Conservation (phyloP, 2,888 invertebrate genomes). For the Nomada lathburiana region DNA sequence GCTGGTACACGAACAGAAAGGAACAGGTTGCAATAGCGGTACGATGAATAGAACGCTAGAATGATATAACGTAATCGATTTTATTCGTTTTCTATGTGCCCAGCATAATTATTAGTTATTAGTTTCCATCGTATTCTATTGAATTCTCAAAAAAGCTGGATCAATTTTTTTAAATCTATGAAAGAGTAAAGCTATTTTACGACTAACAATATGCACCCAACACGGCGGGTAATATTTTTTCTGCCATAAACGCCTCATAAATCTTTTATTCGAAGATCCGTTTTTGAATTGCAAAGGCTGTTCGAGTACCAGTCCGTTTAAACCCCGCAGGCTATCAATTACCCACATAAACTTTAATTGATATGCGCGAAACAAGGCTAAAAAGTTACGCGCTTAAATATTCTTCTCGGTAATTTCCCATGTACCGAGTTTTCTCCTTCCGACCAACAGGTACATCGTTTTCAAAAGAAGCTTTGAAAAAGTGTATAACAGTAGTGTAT, state of each 20-base stretch:
- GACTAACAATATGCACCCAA: neutral
- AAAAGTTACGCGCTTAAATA: neutral
- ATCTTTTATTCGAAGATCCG: conserved; percentile 43
- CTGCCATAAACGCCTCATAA: conserved; percentile 30
- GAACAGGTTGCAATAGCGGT: neutral
- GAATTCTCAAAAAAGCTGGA: no score
- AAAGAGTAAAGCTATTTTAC: neutral
- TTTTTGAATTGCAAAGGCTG: conserved; percentile 39
- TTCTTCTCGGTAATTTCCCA: neutral
- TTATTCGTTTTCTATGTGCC: no score
- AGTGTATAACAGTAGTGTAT: no score
- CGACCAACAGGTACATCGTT: no score
- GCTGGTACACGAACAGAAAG: neutral
- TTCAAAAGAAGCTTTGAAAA: no score
- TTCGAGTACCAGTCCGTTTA: conserved; percentile 2
- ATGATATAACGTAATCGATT: neutral
- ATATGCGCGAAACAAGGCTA: neutral
- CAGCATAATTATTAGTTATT: neutral
- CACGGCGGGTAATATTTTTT: conserved; percentile 7
- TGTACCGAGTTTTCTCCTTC: neutral
- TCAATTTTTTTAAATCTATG: neutral
- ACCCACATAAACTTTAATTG: conserved; percentile 18
- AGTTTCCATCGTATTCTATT: no score
- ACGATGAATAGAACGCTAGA: conserved; percentile 7
- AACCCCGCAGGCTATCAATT: conserved; percentile 31